A percentile compares a stretch with the other conserved stretches of the same genome.
Conservation (phyloP, 2,888 invertebrate species). For the Octonoba sinensis region DNA sequence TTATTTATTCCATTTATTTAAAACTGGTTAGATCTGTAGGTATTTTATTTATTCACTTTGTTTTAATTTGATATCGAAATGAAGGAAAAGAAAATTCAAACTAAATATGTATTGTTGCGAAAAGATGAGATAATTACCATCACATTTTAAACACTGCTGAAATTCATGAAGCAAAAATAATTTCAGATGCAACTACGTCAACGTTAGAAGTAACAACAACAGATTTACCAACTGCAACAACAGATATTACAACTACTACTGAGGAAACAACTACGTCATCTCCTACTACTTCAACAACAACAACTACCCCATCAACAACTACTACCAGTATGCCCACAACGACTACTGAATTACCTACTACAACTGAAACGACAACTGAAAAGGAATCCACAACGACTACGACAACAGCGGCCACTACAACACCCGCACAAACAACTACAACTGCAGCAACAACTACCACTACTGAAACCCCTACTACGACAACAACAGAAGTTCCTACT, state of each 20-base stretch:
- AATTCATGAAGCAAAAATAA: background rate
- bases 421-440: slow-evolving; percentile 12
- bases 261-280: background rate
- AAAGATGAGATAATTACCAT: too few species aligned
- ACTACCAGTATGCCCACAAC: slow-evolving; percentile 14
- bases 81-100: too few species aligned
- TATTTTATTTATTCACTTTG: too few species aligned
- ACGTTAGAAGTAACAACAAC: background rate
- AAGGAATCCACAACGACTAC: background rate
- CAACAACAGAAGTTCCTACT: slow-evolving; percentile 23
- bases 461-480: slow-evolving; percentile 33
- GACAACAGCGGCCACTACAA: slow-evolving; percentile 19
- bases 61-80: too few species aligned
- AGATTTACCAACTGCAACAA: background rate
- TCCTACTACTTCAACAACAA: background rate
- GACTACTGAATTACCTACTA: background rate
- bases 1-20: too few species aligned
- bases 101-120: too few species aligned
- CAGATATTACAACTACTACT: background rate
- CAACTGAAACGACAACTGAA: background rate
- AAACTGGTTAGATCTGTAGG: too few species aligned
- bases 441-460: slow-evolving; percentile 20
- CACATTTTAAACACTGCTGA: too few species aligned
- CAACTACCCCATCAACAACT: slow-evolving; percentile 1
- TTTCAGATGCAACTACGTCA: background rate